These are phyloP conservation scores for Heliconius hewitsoni DNA, from an alignment of 1,140 invertebrate genomes.

Conservation along the genomic window DNA sequence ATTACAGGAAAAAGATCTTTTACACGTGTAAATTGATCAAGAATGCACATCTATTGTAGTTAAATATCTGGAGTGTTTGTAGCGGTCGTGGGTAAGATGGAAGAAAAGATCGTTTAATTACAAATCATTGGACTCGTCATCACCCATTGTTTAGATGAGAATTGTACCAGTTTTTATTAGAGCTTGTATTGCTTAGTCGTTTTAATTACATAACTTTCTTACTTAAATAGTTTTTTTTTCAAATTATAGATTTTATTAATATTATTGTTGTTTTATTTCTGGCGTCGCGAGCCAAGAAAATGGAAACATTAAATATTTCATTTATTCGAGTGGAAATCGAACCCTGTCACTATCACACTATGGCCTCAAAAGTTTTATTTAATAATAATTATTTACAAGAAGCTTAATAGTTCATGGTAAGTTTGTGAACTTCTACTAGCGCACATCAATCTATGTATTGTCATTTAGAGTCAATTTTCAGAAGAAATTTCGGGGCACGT, in stretches of 20 bases:
- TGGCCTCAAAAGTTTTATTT: not conserved
- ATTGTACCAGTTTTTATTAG: conserved; percentile 16
- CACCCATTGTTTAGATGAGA: conserved; percentile 13
- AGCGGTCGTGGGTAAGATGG: not conserved
- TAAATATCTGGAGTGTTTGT: not conserved
- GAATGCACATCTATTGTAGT: not conserved
- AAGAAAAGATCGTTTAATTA: conserved; percentile 30
- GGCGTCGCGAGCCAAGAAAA: too few relatives aligned
- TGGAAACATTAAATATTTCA: too few relatives aligned
- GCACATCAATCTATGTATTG: conserved; percentile 34
- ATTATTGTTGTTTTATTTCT: too few relatives aligned
- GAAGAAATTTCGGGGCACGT: conserved; percentile 48
- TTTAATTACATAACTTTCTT: not conserved
- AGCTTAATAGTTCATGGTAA: not conserved
- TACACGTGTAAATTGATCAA: conserved; percentile 39
- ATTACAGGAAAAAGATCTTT: conserved; percentile 27
- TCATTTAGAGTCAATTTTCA: conserved; percentile 43
- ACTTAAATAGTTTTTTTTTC: not conserved
- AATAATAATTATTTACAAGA: not conserved
- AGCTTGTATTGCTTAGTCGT: not conserved
- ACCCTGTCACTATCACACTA: too few relatives aligned
- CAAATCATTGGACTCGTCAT: conserved; percentile 11
- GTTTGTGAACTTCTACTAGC: not conserved
- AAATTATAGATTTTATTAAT: not conserved
- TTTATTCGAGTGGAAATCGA: too few relatives aligned